A percentile compares a stretch with the other conserved stretches of the same genome.
Conservation (phyloP, 2,888 invertebrate genomes). For the Ochlodes sylvanus region DNA sequence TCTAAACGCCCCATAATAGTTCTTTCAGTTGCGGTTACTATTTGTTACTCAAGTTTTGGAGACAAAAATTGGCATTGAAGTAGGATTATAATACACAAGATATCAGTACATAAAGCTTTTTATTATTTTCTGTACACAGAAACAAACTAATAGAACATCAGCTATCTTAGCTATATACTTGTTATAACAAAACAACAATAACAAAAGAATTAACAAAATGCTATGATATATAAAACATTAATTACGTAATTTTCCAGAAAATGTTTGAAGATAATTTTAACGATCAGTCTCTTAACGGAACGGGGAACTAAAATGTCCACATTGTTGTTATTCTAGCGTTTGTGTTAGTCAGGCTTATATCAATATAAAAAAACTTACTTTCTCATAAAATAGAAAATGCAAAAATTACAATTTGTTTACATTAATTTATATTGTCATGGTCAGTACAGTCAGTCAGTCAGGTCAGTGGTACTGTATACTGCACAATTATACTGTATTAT, state of each 20-base stretch:
- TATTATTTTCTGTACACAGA: background rate
- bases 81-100: too few relatives aligned
- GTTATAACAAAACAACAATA: background rate
- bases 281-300: constrained; percentile 26
- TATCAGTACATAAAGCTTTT: background rate
- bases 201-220: constrained; percentile 8
- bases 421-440: too few relatives aligned
- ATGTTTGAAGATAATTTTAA: constrained; percentile 1
- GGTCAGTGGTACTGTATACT: too few relatives aligned
- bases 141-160: background rate
- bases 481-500: too few relatives aligned
- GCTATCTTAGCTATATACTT: background rate
- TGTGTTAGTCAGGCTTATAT: background rate
- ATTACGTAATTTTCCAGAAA: background rate
- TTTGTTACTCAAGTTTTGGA: too few relatives aligned
- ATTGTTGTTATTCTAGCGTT: background rate
- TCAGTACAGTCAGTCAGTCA: too few relatives aligned
- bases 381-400: too few relatives aligned
- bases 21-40: too few relatives aligned
- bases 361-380: too few relatives aligned
- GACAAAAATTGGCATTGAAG: too few relatives aligned
- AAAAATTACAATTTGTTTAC: too few relatives aligned
- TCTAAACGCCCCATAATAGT: too few relatives aligned
- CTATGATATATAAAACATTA: background rate
- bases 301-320: constrained; percentile 15